Percentiles rank a stretch among this genome's conserved stretches.
phyloP scores from a whole-genome alignment of 2,888 invertebrate species.

The Allophyes oxyacanthae region DNA sequence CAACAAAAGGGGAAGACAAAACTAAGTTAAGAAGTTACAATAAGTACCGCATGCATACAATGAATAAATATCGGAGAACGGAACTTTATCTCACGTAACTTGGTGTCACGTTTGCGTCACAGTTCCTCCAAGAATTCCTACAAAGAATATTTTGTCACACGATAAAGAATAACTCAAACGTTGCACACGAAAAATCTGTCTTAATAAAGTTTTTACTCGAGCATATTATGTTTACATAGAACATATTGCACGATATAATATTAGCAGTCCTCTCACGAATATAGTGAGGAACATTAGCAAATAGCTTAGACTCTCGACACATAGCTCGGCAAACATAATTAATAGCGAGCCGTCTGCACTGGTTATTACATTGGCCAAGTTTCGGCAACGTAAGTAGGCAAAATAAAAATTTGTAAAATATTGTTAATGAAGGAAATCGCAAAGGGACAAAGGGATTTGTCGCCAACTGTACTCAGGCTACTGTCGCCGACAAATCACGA shows the following conservation, averaged over 20 bases:
- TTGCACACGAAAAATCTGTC: conserved; percentile 29
- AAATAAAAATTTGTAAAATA: conserved; percentile 21
- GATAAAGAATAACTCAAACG: too few relatives aligned
- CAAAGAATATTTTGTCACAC: too few relatives aligned
- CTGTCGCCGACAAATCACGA: conserved; percentile 75
- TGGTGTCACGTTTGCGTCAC: too few relatives aligned
- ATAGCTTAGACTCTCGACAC: conserved; percentile 52
- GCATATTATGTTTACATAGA: conserved; percentile 36
- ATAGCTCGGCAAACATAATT: conserved; percentile 56
- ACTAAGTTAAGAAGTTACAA: too few relatives aligned
- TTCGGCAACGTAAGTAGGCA: conserved; percentile 12
- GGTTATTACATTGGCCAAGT: conserved; percentile 40
- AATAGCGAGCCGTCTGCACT: conserved; percentile 26
- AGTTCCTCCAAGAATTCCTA: conserved; percentile 4
- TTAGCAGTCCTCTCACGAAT: conserved; percentile 37
- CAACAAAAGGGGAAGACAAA: too few relatives aligned
- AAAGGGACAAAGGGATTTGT: conserved; percentile 51
- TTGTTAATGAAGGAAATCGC: conserved; percentile 41
- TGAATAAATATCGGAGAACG: too few relatives aligned
- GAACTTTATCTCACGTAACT: too few relatives aligned
- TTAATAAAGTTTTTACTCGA: conserved; percentile 38
- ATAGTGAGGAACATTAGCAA: conserved; percentile 46
- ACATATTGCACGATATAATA: conserved; percentile 43
- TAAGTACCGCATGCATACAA: too few relatives aligned
- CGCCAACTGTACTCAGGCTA: conserved; percentile 40